Conservation (phyloP, 2,113 vertebrate species). For the Sarotherodon lohbergeri region DNA sequence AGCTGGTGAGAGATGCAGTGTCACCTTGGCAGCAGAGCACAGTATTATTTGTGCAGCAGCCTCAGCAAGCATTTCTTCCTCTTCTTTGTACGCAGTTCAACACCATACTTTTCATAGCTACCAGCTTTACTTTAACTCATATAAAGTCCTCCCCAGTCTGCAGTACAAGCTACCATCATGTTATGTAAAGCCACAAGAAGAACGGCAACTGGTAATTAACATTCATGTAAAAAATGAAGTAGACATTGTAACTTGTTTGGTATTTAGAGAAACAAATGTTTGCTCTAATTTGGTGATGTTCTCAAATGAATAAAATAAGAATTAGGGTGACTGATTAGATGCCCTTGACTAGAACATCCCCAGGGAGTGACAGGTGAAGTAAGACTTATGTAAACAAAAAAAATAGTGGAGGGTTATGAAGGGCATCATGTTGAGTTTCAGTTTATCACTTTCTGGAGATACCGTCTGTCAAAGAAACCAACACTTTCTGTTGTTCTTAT, state of each 20-base stretch:
- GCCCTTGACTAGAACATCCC: background rate
- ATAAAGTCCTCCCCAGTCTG: background rate
- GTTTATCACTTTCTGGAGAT: background rate
- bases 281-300: background rate
- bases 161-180: background rate
- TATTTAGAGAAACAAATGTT: background rate
- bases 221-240: background rate
- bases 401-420: background rate
- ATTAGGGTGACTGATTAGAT: background rate
- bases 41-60: background rate
- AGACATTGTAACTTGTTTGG: background rate
- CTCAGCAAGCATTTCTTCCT: background rate
- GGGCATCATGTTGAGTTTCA: background rate
- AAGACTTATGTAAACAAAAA: fast-evolving
- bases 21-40: constrained; percentile 6
- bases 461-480: background rate
- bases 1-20: background rate
- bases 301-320: background rate
- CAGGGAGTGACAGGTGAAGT: background rate
- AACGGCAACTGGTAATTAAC: background rate
- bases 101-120: background rate
- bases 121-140: background rate
- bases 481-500: background rate
- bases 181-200: background rate
- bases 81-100: background rate